These are phyloP conservation scores for Myrmecophaga tridactyla DNA, from an alignment of 2,113 vertebrate genomes.

Conservation along the genomic window DNA sequence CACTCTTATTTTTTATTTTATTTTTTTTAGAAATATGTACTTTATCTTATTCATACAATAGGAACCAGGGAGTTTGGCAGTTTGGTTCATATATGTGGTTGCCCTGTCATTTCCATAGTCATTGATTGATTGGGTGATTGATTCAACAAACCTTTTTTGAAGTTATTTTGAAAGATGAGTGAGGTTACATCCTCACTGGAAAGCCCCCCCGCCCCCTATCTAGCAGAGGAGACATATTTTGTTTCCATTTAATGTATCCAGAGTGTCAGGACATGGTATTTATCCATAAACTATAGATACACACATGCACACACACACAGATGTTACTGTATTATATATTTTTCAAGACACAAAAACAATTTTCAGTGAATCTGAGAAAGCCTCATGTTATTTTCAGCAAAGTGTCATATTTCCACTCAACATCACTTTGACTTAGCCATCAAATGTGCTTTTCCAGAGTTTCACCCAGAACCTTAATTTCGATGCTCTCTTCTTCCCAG, in stretches of 20 bases:
- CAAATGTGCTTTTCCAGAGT: too few species aligned
- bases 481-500: fast-evolving
- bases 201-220: fast-evolving
- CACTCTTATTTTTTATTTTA: too few species aligned
- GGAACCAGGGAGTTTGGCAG: background rate
- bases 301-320: fast-evolving
- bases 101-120: background rate
- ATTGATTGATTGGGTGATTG: fast-evolving
- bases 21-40: background rate
- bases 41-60: background rate
- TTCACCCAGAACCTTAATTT: fast-evolving
- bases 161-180: fast-evolving
- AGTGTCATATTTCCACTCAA: fast-evolving
- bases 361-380: background rate
- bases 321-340: fast-evolving
- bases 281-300: background rate
- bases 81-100: fast-evolving
- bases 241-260: background rate
- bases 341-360: background rate
- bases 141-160: background rate
- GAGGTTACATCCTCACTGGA: fast-evolving
- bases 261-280: background rate
- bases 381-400: fast-evolving
- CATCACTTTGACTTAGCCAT: background rate
- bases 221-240: background rate